Conservation (phyloP, 1,140 invertebrate species). For the Drosophila mayri region DNA sequence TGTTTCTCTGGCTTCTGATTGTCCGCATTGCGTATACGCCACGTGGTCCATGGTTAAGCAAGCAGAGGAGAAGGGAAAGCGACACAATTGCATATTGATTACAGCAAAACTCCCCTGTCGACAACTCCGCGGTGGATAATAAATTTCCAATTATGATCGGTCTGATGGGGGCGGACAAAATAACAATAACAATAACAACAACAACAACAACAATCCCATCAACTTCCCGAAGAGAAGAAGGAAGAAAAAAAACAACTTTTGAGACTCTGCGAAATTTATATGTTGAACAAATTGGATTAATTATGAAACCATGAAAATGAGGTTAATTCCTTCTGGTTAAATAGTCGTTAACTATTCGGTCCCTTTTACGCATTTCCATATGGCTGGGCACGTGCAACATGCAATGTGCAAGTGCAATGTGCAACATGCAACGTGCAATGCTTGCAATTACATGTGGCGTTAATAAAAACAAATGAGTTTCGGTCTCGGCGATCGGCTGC, state of each 20-base stretch:
- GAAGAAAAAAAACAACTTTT: neutral
- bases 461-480: constrained; percentile 81
- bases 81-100: constrained; percentile 52
- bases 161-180: neutral
- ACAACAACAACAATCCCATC: too few relatives aligned
- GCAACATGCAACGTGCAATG: constrained; percentile 28
- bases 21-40: constrained; percentile 54
- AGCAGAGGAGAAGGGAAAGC: neutral
- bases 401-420: constrained; percentile 1
- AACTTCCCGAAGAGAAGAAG: neutral
- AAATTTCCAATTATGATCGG: constrained; percentile 80
- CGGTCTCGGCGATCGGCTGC: constrained; percentile 57
- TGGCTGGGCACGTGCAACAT: constrained; percentile 47
- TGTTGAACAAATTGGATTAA: constrained; percentile 76
- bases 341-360: constrained; percentile 67
- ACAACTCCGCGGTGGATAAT: constrained; percentile 70
- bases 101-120: constrained; percentile 40
- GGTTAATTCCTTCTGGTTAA: constrained; percentile 77
- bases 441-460: constrained; percentile 68
- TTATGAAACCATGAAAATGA: constrained; percentile 82
- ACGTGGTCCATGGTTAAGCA: neutral
- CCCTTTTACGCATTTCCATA: constrained; percentile 32
- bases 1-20: constrained; percentile 16
- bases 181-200: neutral
- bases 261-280: constrained; percentile 53